Evolutionary conservation across 2,797 vertebrate genomes (phyloP).

Genomic region (Choloepus didactylus): DNA sequence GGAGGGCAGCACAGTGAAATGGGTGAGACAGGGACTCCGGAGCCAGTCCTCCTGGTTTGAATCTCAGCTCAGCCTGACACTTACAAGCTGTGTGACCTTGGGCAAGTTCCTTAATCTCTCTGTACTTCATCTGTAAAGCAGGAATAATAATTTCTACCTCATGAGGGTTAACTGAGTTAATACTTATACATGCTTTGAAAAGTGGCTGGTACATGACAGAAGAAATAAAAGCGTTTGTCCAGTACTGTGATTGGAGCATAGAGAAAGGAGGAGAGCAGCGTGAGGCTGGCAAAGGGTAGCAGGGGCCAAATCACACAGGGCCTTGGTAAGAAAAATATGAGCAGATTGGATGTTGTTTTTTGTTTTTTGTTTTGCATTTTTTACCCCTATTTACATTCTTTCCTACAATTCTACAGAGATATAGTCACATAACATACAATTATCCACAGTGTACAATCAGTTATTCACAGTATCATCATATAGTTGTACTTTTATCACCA

Average conservation of each 20-base stretch:
- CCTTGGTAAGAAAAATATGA: neutral
- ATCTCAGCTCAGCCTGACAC: neutral
- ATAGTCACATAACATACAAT: too few species aligned
- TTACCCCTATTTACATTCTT: too few species aligned
- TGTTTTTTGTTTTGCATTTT: too few species aligned
- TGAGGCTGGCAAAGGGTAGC: neutral
- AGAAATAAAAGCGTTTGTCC: neutral
- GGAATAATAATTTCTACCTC: constrained; percentile 14
- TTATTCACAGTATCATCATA: too few species aligned
- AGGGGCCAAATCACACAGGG: neutral
- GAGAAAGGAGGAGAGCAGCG: neutral
- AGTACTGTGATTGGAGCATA: neutral
- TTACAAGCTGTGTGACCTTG: neutral
- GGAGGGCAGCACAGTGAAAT: neutral
- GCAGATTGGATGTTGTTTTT: too few species aligned
- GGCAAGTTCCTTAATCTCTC: constrained; percentile 38
- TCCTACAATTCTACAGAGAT: too few species aligned
- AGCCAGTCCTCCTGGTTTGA: neutral
- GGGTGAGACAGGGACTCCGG: neutral
- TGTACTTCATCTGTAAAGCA: neutral
- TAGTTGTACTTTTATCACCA: too few species aligned
- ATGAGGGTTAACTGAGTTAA: neutral
- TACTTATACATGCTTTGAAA: neutral
- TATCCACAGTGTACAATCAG: too few species aligned
- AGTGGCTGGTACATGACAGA: neutral